Conservation (phyloP, 1,140 invertebrate species). For the Bombus waltoni region DNA sequence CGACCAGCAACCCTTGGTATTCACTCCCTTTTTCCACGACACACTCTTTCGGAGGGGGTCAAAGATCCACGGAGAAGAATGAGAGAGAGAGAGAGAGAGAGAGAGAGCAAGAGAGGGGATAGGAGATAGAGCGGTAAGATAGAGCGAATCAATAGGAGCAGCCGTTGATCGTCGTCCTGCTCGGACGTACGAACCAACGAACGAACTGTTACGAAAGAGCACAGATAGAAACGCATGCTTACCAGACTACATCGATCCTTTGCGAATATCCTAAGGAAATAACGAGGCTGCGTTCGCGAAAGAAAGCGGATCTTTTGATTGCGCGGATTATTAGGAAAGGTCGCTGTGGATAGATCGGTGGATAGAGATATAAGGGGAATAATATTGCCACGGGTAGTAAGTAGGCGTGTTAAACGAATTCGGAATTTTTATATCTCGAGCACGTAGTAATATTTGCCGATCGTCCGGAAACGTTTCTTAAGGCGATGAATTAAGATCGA, state of each 20-base stretch:
- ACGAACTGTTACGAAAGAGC: constrained; percentile 2
- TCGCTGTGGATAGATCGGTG: not conserved
- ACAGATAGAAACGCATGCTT: not conserved
- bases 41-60: not conserved
- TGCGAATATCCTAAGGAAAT: not conserved
- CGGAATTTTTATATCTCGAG: too few relatives aligned
- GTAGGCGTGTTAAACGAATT: too few relatives aligned
- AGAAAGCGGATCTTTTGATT: too few relatives aligned
- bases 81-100: not conserved
- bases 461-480: too few relatives aligned
- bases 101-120: not conserved
- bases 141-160: constrained; percentile 72
- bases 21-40: constrained; percentile 3
- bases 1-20: constrained; percentile 37
- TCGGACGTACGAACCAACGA: constrained; percentile 53
- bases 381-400: too few relatives aligned
- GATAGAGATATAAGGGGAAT: not conserved
- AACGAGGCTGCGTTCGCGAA: not conserved
- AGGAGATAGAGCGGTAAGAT: not conserved
- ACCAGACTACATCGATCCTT: not conserved
- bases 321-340: too few relatives aligned
- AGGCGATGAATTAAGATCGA: too few relatives aligned
- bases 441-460: too few relatives aligned
- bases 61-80: constrained; percentile 15
- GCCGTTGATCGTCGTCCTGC: constrained; percentile 65